Evolutionary conservation across 2,113 vertebrate species (phyloP).

Genomic region (Hyperoodon ampullatus): DNA sequence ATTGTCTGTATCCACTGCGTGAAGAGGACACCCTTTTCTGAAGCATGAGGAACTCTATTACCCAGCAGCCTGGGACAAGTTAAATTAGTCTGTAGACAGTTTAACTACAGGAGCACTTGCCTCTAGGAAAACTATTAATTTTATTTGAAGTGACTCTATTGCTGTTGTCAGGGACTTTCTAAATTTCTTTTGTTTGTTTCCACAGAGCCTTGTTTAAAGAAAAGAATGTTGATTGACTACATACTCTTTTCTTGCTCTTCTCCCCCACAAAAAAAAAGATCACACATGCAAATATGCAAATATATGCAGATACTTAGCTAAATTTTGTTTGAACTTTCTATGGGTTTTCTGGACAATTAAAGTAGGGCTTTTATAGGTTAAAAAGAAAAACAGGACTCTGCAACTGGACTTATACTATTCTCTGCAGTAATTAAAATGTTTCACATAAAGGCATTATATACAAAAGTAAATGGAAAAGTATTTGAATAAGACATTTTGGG

Average conservation of each 20-base stretch:
- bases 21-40: conserved; percentile 48
- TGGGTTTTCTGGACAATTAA: background rate
- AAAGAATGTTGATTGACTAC: conserved; percentile 34
- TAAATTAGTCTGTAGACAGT: conserved; percentile 61
- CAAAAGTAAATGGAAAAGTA: conserved; percentile 7
- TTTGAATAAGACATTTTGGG: background rate
- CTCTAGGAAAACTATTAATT: conserved; percentile 68
- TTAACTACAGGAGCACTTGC: conserved; percentile 58
- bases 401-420: background rate
- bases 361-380: background rate
- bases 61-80: background rate
- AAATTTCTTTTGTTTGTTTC: background rate
- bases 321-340: conserved; percentile 31
- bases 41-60: conserved; percentile 68
- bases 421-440: background rate
- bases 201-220: conserved; percentile 50
- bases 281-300: background rate
- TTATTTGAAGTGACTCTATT: conserved; percentile 69
- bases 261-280: background rate
- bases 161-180: background rate
- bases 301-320: background rate
- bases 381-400: background rate
- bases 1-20: conserved; percentile 38
- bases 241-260: background rate
- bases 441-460: background rate